A percentile compares a stretch with the other conserved stretches of the same genome.
These are phyloP conservation scores for Nomada hirtipes DNA, from an alignment of 2,888 invertebrate genomes.

Conservation along the genomic window DNA sequence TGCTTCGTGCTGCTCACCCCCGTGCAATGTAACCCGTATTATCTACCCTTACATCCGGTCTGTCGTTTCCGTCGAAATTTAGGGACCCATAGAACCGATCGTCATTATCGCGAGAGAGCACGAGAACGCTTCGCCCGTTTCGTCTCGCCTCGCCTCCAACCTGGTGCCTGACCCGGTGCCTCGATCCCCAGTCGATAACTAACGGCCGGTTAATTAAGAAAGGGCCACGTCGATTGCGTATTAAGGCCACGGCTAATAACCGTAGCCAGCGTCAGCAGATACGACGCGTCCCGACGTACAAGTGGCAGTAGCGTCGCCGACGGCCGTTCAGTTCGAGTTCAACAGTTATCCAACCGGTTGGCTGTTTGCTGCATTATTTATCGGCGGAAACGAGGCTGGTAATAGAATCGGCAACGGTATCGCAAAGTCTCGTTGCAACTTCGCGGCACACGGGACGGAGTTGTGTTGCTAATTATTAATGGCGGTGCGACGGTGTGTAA, in stretches of 20 bases:
- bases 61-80: constrained; percentile 63
- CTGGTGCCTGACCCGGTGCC: not conserved
- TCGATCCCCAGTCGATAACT: constrained; percentile 42
- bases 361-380: constrained; percentile 44
- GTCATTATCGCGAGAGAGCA: constrained; percentile 57
- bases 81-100: constrained; percentile 58
- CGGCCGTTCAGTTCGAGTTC: constrained; percentile 15
- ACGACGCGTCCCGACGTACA: not conserved
- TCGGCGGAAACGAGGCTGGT: not conserved
- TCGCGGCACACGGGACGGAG: not conserved
- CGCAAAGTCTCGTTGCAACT: not conserved
- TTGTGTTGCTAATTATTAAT: constrained; percentile 30
- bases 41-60: constrained; percentile 65
- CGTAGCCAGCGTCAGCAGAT: constrained; percentile 20
- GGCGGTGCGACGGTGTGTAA: not conserved
- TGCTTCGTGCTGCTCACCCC: constrained; percentile 73
- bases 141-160: not conserved
- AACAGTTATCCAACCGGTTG: constrained; percentile 40
- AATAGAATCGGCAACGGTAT: constrained; percentile 19
- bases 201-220: constrained; percentile 62
- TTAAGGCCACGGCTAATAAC: constrained; percentile 42
- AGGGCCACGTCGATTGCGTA: constrained; percentile 44
- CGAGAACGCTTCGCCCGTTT: constrained; percentile 32
- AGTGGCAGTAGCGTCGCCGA: constrained; percentile 21
- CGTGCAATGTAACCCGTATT: constrained; percentile 64